Conservation (phyloP, 2,888 invertebrate genomes). For the Drosophila phalerata region DNA sequence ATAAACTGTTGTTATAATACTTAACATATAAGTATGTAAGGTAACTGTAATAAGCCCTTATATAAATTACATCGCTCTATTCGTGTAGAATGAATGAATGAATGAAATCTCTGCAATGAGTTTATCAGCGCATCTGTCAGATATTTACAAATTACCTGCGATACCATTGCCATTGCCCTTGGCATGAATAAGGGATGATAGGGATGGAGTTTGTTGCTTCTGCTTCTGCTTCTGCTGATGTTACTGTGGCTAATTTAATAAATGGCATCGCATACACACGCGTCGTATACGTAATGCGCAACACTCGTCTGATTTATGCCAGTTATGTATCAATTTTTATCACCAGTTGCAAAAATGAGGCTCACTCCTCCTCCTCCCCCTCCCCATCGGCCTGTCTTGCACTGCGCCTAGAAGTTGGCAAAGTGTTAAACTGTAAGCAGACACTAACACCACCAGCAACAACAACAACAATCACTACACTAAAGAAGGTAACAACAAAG, state of each 20-base stretch:
- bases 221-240: constrained; percentile 1
- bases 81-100: constrained; percentile 28
- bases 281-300: constrained; percentile 69
- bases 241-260: constrained; percentile 80
- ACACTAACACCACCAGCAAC: constrained; percentile 54
- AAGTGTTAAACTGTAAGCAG: constrained; percentile 80
- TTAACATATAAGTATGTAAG: not conserved
- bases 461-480: constrained; percentile 23
- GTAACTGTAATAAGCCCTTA: constrained; percentile 23
- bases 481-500: constrained; percentile 1
- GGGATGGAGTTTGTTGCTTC: not conserved
- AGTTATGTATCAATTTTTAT: constrained; percentile 85
- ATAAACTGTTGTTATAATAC: constrained; percentile 72
- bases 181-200: constrained; percentile 23
- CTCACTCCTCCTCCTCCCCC: not conserved
- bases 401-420: constrained; percentile 37
- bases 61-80: constrained; percentile 61
- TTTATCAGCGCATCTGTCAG: constrained; percentile 83
- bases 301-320: constrained; percentile 82
- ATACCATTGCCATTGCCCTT: constrained; percentile 48
- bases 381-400: not conserved
- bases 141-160: constrained; percentile 84
- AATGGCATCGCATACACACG: constrained; percentile 68
- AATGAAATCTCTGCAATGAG: constrained; percentile 80
- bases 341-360: constrained; percentile 79